phyloP scores from a whole-genome alignment of 2,888 invertebrate genomes.

The Cephonodes hylas region DNA sequence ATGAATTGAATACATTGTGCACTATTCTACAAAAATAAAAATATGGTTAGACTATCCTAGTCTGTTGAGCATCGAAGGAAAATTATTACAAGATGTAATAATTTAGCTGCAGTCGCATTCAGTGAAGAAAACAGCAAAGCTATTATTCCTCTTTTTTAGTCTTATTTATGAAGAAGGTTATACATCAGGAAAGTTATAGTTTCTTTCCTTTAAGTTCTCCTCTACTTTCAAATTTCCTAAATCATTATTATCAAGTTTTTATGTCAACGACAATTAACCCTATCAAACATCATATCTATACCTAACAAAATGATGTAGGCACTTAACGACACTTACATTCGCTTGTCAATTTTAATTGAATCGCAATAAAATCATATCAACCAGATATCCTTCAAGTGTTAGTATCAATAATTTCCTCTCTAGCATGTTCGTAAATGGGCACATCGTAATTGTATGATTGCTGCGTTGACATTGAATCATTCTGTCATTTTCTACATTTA shows the following conservation, averaged over 20 bases:
- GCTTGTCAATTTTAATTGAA: conserved; percentile 1
- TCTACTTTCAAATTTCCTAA: too few relatives aligned
- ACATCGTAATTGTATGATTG: conserved; percentile 51
- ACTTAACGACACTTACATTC: neutral
- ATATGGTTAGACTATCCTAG: too few relatives aligned
- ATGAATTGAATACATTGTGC: neutral
- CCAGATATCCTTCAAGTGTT: neutral
- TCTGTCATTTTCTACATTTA: conserved; percentile 16
- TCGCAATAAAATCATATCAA: conserved; percentile 3
- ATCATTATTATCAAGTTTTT: neutral
- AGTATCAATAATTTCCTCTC: conserved; percentile 24
- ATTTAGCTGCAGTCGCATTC: too few relatives aligned
- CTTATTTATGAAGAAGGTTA: too few relatives aligned
- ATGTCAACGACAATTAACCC: too few relatives aligned
- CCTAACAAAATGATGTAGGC: neutral
- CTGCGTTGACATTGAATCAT: conserved; percentile 42
- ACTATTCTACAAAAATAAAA: too few relatives aligned
- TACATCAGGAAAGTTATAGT: too few relatives aligned
- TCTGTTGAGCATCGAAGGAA: too few relatives aligned
- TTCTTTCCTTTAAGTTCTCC: too few relatives aligned
- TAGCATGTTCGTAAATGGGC: conserved; percentile 24
- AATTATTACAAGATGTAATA: too few relatives aligned
- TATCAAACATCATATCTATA: neutral
- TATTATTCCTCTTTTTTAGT: too few relatives aligned
- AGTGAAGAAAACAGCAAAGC: too few relatives aligned